These are phyloP conservation scores for Potamilus streckersoni DNA, from an alignment of 1,140 invertebrate species.

Conservation along the genomic window DNA sequence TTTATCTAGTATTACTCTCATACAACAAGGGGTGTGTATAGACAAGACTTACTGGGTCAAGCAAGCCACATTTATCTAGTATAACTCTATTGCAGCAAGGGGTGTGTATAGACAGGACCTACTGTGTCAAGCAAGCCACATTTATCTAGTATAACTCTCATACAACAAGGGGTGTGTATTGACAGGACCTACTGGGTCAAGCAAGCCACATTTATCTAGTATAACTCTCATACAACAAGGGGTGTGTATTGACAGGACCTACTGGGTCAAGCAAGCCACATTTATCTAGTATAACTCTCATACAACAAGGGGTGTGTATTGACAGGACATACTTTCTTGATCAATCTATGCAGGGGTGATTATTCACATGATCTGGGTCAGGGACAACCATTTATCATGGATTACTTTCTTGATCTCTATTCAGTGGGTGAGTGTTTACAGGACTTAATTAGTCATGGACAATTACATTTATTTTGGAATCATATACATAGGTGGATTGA, in stretches of 20 bases:
- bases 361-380: slow-evolving; percentile 91
- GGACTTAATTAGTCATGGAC: no score
- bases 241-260: slow-evolving; percentile 92
- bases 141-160: slow-evolving; percentile 92
- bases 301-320: no score
- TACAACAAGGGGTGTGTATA: slow-evolving; percentile 92
- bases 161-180: slow-evolving; percentile 92
- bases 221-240: slow-evolving; percentile 89
- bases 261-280: slow-evolving; percentile 98
- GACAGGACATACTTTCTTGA: slow-evolving; percentile 63
- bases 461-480: no score
- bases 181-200: slow-evolving; percentile 95
- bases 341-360: slow-evolving; percentile 91
- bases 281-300: slow-evolving; percentile 56
- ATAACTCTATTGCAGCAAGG: slow-evolving; percentile 89
- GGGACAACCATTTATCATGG: slow-evolving; percentile 99
- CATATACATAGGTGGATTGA: no score
- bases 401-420: slow-evolving; percentile 89
- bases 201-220: slow-evolving; percentile 98
- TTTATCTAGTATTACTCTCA: slow-evolving; percentile 92
- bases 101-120: slow-evolving; percentile 92
- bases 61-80: slow-evolving; percentile 98
- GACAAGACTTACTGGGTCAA: slow-evolving; percentile 95
- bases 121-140: slow-evolving; percentile 98
- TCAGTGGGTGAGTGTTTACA: slow-evolving; percentile 82